Evolutionary conservation across 2,888 invertebrate species (phyloP), one percentile per base, ranked within the genome.

Genomic region (Nephrotoma guestfalica): DNA sequence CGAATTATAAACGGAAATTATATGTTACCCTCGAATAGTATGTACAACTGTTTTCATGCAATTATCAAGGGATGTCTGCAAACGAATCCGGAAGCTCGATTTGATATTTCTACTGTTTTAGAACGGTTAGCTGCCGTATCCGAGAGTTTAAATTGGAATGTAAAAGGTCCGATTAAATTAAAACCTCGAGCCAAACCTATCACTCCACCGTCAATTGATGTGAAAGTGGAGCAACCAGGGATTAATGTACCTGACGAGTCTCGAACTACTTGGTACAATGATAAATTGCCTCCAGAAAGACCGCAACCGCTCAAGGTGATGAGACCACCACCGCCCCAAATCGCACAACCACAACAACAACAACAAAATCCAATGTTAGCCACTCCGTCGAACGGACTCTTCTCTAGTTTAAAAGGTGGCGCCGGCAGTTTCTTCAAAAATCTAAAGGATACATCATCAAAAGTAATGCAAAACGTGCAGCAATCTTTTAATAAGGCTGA

Each of bases 1-100:
- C 95, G 98, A 85, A 99, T 99, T 89, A 93, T 99, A 87, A 99
- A 99, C 92, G 99, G 97, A 88, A 99, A 99, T 90, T 99, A 96
- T 91, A 94, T 94, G 88, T 93, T 97, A 96, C 94, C 95, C 41
- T 94, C 94, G 86, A 97, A 98, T 91, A 94, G 95, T 86, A 94
- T 95, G 89, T 96, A 95, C 90, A 93, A 94, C 88, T 96, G 97
- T 90, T 97, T 98, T 90, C 96, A 98, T 91, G 96, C 97, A 89
- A 94, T 97, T 87, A 97, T 98, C 89, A 94, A 97, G 90, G 96
- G 96, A 87, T 96, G 96, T 90, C 93, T 97, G 87, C 94, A 94
- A 89, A 94, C 95, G 85, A 96, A 98, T 91, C 99, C 99, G 2
- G 93, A 93, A 86, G 94, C 96, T 89, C 94, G 99, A 88, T 93